phyloP scores from a whole-genome alignment of 2,797 vertebrate genomes.

The Lutjanus argentimaculatus region DNA sequence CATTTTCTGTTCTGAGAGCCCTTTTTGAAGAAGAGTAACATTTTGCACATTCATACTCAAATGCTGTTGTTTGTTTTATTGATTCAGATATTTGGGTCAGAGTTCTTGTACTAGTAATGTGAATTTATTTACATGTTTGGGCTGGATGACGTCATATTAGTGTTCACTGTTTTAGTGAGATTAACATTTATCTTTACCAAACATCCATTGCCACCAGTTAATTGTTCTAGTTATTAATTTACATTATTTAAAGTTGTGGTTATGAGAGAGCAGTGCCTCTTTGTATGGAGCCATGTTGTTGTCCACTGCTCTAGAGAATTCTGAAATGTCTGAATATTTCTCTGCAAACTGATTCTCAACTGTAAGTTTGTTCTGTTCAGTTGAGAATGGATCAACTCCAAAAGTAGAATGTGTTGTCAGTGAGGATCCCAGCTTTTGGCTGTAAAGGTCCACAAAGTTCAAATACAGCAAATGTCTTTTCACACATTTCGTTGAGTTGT shows the following conservation, averaged over 20 bases:
- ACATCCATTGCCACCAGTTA: not conserved
- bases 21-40: conserved; percentile 1
- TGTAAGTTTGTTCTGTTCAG: not conserved
- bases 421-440: not conserved
- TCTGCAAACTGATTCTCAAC: conserved; percentile 7
- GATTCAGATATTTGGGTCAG: not conserved
- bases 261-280: not conserved
- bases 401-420: conserved; percentile 1
- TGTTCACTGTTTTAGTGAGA: not conserved
- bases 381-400: conserved; percentile 7
- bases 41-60: not conserved
- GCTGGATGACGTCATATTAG: not conserved
- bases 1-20: conserved; percentile 19
- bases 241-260: conserved; percentile 4
- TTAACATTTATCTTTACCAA: not conserved
- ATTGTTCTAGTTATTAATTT: not conserved
- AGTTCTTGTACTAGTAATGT: not conserved
- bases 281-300: not conserved
- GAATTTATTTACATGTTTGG: not conserved
- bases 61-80: not conserved
- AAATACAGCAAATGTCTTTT: no score
- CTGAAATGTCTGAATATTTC: conserved; percentile 14
- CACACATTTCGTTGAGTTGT: no score
- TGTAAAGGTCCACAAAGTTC: conserved; percentile 3
- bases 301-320: conserved; percentile 5